Evolutionary conservation across 2,797 vertebrate genomes (phyloP).

Genomic region (Intellagama lesueurii): DNA sequence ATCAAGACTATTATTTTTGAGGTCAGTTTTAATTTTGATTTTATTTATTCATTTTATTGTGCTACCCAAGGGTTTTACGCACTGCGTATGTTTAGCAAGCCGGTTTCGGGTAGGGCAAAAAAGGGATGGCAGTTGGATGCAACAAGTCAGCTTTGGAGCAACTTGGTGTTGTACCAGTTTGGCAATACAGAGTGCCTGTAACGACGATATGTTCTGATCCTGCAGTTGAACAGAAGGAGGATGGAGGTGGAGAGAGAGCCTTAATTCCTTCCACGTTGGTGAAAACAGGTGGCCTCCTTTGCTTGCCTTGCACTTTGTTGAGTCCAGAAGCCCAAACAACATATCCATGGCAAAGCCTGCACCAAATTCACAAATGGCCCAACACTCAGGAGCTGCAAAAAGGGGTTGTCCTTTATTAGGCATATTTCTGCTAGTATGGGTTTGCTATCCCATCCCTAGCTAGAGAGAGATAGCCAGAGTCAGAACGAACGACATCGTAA

Average conservation of each 20-base stretch:
- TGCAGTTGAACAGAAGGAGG: neutral
- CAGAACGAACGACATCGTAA: neutral
- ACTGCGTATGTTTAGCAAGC: neutral
- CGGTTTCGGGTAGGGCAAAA: too few species aligned
- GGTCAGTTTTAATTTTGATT: neutral
- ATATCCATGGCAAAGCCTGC: too few species aligned
- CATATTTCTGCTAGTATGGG: neutral
- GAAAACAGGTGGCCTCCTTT: too few species aligned
- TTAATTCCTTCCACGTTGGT: too few species aligned
- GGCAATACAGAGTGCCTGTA: neutral
- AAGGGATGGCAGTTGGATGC: neutral
- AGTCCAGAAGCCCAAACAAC: too few species aligned
- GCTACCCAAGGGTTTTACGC: neutral
- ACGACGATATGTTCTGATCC: neutral
- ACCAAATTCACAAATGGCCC: neutral
- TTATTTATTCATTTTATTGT: too few species aligned
- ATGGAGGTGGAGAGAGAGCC: neutral
- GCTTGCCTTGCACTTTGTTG: too few species aligned
- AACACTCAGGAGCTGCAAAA: neutral
- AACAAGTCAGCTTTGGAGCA: too few species aligned
- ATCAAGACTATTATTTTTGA: neutral
- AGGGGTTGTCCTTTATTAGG: neutral
- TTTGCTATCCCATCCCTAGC: neutral
- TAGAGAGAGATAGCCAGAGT: neutral
- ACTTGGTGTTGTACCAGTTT: neutral